Evolutionary conservation across 1,140 invertebrate species (phyloP), one percentile per base, ranked within the genome.

Genomic region (Nomia melanderi): DNA sequence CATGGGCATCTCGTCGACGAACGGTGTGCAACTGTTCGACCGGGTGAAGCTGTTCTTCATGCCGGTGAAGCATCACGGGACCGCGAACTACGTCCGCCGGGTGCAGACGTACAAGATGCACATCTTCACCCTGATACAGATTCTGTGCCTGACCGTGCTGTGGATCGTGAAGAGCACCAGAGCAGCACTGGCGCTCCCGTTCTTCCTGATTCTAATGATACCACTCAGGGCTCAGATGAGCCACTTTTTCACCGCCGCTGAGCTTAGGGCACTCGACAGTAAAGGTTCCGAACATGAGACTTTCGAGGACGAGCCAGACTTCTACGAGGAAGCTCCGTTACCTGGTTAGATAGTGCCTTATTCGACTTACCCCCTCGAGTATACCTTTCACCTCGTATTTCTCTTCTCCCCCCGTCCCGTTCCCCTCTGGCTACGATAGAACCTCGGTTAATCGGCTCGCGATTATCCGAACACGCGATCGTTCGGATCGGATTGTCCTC

Each of bases 101-200:
- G 97, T 98, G 4, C 95, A 95, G 80, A 98, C 97, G 0, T 94
- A 95, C 89, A 98, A 98, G 89, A 98, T 99, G 97, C 97, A 99
- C 90, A 87, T 98, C 12, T 99, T 96, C 91, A 99, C 98, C 0
- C 79, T 95, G 9, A 95, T 98, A 74, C 98, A 99, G 92, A 90
- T 98, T 12, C 81, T 95, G 0, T 97, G 96, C 86, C 93, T 99
- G 57, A 93, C 93, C 0, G 66, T 96, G 3, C 91, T 99, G 44
- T 98, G 97, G 96, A 93, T 95, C 7, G 96, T 99, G 1, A 98
- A 99, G 91, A 98, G 96, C 11, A 97, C 97, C 1, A 93, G 94
- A 29, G 95, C 96, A 78, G 97, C 98, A 1, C 93, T 99, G 8
- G 96, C 96, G 9, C 96, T 99, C 88, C 98, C 98, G 3, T 98